Evolutionary conservation across 2,888 invertebrate species (phyloP), one percentile per base, ranked within the genome.

Genomic region (Mesorhabditis belari): DNA sequence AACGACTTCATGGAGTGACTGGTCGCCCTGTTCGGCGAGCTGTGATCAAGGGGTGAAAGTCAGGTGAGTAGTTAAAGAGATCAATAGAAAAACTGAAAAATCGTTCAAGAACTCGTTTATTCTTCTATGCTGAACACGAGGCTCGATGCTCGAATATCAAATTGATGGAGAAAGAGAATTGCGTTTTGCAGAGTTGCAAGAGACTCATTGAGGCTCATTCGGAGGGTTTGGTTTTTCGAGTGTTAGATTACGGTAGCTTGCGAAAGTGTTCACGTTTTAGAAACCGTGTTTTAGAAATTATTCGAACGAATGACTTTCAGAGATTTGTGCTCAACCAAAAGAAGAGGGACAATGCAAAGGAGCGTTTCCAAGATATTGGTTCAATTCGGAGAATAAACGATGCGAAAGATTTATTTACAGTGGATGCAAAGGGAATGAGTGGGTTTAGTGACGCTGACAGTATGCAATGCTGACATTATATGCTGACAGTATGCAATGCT

Each of bases 301-400:
- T n/a, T n/a, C n/a, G n/a, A n/a, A n/a, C n/a, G n/a, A n/a, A n/a
- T n/a, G n/a, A 19, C 27, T 66, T 76, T 57, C 80, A 91, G 91
- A 89, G 76, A 88, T 91, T 59, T 94, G 93, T 81, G 88, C 88
- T 86, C 87, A 90, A 81, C 85, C 86, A 23, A 85, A 87, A 26
- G 89, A 90, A 71, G 83, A 84, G 27, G 96, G 95, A 1, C 91
- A 91, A 1, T 96, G 96, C 82, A 87, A 89, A 61, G 93, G 91
- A 0, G 86, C 87, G 77, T 92, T 90, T 83, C 87, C 88, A 74
- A 87, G 94, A 61, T 98, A 91, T 88, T 88, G 89, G 83, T 94
- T 88, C 82, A 89, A 94, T 81, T 84, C 85, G 26, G 81, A 85
- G 25, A 85, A 85, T 44, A 86, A 87, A 25, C 85, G 85, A 27